Evolutionary conservation across 2,113 vertebrate genomes (phyloP), one percentile per base, ranked within the genome.

Genomic region (Otus sunia): DNA sequence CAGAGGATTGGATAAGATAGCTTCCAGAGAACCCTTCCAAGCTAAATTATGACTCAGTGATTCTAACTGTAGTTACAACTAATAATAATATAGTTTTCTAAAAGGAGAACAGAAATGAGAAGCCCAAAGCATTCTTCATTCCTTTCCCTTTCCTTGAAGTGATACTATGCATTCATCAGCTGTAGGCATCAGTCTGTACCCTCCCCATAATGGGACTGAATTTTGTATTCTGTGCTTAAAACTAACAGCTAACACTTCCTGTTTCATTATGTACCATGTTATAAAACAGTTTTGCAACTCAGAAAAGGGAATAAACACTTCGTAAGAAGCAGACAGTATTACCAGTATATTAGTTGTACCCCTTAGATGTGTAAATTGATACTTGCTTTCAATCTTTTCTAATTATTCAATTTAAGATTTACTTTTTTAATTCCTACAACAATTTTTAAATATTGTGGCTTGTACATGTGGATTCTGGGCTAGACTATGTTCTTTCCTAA

Each of bases 341-440:
- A 76, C 15, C 34, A 49, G 34, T 37, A 16, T 23, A 29, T 71
- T 41, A 9, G 30, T 64, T 83, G 50, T 80, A 67, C n/a, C 19
- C 19, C n/a, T 60, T 49, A 94, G 73, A 81, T 45, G 14, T 60
- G 39, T 36, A 63, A 82, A 76, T 29, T 37, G 52, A 92, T 39
- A 82, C 73, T 90, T 56, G 18, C 29, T 94, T 68, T 96, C 74
- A 43, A 84, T 77, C n/a, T 83, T 92, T 95, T 89, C 59, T 58
- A 67, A 96, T 88, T 91, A 73, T 69, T 52, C 58, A 18, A 86
- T 59, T 82, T 83, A 47, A 86, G 45, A 92, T 79, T 53, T 79
- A 30, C 2, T 86, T 92, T 78, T 78, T 81, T 50, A 94, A 89
- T 88, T 85, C n/a, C 25, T 67, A 66, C 43, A 64, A 89, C 6